Conservation (phyloP, 2,113 vertebrate genomes). For the Opisthocomus hoazin region DNA sequence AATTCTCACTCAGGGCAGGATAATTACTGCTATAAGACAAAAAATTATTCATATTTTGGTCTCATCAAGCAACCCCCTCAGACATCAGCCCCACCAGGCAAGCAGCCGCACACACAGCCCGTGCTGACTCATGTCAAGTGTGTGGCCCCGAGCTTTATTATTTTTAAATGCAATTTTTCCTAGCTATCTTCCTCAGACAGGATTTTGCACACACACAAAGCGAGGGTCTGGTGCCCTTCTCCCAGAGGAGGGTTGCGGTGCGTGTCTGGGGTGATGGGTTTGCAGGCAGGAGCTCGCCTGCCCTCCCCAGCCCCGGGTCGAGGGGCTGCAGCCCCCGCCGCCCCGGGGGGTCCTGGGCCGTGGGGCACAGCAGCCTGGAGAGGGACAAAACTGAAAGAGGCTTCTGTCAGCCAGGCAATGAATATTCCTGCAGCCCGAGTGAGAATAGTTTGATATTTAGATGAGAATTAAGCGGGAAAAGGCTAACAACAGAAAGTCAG, state of each 20-base stretch:
- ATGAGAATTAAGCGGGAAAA: background rate
- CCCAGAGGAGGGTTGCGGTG: fast-evolving
- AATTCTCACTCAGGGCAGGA: background rate
- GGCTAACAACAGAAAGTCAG: background rate
- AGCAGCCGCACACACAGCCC: background rate
- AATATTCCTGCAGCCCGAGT: background rate
- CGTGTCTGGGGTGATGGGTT: fast-evolving
- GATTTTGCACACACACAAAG: background rate
- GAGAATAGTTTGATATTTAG: background rate
- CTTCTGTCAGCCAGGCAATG: background rate
- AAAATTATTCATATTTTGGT: background rate
- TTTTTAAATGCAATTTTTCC: background rate
- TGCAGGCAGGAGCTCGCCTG: background rate
- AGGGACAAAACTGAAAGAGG: fast-evolving
- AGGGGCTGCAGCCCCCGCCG: background rate
- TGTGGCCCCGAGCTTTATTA: background rate
- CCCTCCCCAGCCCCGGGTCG: fast-evolving
- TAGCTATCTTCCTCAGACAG: background rate
- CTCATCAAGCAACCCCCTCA: background rate
- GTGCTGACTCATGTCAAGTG: background rate
- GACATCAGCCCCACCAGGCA: background rate
- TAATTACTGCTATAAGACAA: background rate
- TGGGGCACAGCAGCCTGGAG: background rate
- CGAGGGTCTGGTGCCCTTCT: fast-evolving
- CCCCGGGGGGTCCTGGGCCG: fast-evolving